Base-by-base conservation (phyloP, 2,113 vertebrate genomes). In the Anhinga anhinga region DNA sequence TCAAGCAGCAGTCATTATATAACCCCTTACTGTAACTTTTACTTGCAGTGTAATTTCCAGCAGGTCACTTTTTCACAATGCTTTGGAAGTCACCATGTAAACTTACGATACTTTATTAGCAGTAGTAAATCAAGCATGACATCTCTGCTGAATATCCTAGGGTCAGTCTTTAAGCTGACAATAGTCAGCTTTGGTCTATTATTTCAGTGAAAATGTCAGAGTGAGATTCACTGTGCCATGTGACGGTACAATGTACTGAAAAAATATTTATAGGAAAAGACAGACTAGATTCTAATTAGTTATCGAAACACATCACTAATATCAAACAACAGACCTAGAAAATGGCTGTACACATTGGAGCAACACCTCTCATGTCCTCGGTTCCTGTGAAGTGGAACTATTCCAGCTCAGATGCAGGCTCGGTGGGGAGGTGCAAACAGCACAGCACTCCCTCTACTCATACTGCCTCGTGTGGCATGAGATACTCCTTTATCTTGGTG, bases 361-460 rank as follows among this genome's bases (percentile, higher is more conserved):
- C 17, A 56, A 45, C 22, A 15, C 17, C 22, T 78, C 49, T 66
- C 32, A 38, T 9, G 30, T 3, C 7, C 29, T 71, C 0, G 0
- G 1, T 49, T 49, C 26, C 40, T 3, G 2, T 15, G n/a, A 88
- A 66, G 21, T 30, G 26, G 40, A 82, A 40, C 52, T 74, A 34
- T 14, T 65, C 15, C 29, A 69, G 56, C 26, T 55, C 42, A 58
- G 36, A 47, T 38, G 58, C 12, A 21, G 55, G 34, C 23, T 62
- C 0, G 0, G 10, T 71, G 29, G 19, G 38, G 52, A 92, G 26
- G 3, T 22, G 29, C 13, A 53, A 53, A 59, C 23, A 29, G 13
- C 4, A n/a, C 11, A 62, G 40, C 4, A 1, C 15, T 78, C 13
- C 15, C 55, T 91, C 59, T 49, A 13, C 36, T 50, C 1, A 2